Evolutionary conservation across 2,888 invertebrate genomes (phyloP).

Genomic region (Mythimna vitellina): DNA sequence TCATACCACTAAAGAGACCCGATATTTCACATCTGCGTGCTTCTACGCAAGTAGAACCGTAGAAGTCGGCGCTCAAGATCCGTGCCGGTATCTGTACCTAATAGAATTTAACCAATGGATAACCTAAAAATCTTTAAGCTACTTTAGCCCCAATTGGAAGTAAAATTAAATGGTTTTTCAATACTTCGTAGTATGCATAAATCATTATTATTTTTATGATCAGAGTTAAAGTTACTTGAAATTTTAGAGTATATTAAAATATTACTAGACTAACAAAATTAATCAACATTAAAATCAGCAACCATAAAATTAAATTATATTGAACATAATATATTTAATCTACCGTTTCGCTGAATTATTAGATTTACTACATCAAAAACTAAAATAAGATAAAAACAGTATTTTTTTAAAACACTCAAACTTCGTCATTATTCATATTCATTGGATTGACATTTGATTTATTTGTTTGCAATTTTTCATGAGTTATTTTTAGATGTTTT

Average conservation of each 20-base stretch:
- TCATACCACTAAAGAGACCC: no score
- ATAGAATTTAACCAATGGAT: no score
- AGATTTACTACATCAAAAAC: conserved; percentile 5
- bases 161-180: not conserved
- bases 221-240: not conserved
- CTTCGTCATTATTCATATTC: not conserved
- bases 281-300: not conserved
- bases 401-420: not conserved
- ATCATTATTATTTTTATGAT: not conserved
- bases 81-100: no score
- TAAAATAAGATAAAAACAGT: conserved; percentile 6
- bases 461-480: conserved; percentile 12
- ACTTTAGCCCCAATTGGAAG: not conserved
- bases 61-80: no score
- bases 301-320: conserved; percentile 10
- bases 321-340: not conserved
- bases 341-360: not conserved
- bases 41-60: no score
- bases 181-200: not conserved
- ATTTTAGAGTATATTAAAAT: not conserved
- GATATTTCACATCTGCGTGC: no score
- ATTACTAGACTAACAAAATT: not conserved
- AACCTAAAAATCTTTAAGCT: not conserved
- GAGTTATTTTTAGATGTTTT: conserved; percentile 1
- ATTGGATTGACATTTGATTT: conserved; percentile 1